These are phyloP conservation scores for Tapirus terrestris DNA, from an alignment of 2,113 vertebrate species.

Conservation along the genomic window DNA sequence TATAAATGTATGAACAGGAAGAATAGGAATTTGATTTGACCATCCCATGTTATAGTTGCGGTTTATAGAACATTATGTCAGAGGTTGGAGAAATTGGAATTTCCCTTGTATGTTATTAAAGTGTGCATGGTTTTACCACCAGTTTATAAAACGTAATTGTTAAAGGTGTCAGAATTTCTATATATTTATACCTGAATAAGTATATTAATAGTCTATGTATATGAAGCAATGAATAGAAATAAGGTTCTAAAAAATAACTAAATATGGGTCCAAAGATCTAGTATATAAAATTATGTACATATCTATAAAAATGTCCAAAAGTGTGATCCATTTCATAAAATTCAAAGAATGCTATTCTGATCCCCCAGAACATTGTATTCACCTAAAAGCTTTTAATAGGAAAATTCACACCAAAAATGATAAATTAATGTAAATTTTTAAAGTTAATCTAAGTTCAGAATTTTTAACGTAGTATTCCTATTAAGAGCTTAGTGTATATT, in stretches of 20 bases:
- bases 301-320: background rate
- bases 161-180: background rate
- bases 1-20: conserved; percentile 24
- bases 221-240: conserved; percentile 16
- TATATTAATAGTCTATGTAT: conserved; percentile 34
- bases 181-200: conserved; percentile 50
- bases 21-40: conserved; percentile 35
- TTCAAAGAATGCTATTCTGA: background rate
- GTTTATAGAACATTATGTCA: conserved; percentile 54
- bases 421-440: background rate
- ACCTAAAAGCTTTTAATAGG: background rate
- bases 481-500: background rate
- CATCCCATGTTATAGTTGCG: conserved; percentile 4
- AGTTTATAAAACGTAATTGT: conserved; percentile 60
- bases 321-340: background rate
- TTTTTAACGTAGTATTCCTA: background rate
- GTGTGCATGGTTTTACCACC: background rate
- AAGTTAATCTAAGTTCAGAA: background rate
- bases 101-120: conserved; percentile 10
- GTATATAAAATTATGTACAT: conserved; percentile 40
- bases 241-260: conserved; percentile 47
- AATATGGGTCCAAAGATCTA: background rate
- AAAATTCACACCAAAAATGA: background rate
- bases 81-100: conserved; percentile 13
- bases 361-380: background rate